Base-by-base conservation (phyloP, 2,888 invertebrate genomes). In the Microplitis deprimator region DNA sequence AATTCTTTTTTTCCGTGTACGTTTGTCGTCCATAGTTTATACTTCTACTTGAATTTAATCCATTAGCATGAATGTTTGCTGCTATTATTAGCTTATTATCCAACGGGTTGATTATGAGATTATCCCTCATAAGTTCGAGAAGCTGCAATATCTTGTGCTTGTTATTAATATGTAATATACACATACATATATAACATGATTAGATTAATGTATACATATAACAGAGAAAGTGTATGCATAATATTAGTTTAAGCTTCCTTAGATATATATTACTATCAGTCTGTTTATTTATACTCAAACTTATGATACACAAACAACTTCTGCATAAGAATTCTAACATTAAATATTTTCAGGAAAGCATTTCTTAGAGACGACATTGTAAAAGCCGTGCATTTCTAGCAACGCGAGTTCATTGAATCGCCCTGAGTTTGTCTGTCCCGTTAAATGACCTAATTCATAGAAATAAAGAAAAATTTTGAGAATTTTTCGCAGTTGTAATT, bases 11-110 rank as follows among this genome's bases (percentile, higher is more conserved):
- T 17, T 17, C 17, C 1, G 1, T 17, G 17, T 17, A 20, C 20
- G 20, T 29, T 29, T 29, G 29, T 29, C 29, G 29, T 29, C 29
- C 0, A 29, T 29, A 29, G 4, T 29, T 29, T 29, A 29, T 29
- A 29, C 50, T 50, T 50, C 13, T 8, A 50, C 50, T 13, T 13
- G 50, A 50, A 29, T 29, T 78, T 82, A 79, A 83, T 86, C 84
- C 85, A 85, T 86, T 86, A 85, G 81, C 83, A 77, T 85, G 84
- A 86, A 85, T 84, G 85, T 83, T 83, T 83, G 80, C 83, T 84
- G 82, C 82, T 82, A 84, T 85, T 85, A 85, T 85, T 85, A 85
- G 82, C 84, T 85, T 84, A 83, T 86, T 85, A 85, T 77, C 78
- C 79, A 78, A 70, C 64, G 79, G 68, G 73, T 65, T 29, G 78